Evolutionary conservation across 2,888 invertebrate species (phyloP), one percentile per base, ranked within the genome.

Genomic region (Megamerina dolium): DNA sequence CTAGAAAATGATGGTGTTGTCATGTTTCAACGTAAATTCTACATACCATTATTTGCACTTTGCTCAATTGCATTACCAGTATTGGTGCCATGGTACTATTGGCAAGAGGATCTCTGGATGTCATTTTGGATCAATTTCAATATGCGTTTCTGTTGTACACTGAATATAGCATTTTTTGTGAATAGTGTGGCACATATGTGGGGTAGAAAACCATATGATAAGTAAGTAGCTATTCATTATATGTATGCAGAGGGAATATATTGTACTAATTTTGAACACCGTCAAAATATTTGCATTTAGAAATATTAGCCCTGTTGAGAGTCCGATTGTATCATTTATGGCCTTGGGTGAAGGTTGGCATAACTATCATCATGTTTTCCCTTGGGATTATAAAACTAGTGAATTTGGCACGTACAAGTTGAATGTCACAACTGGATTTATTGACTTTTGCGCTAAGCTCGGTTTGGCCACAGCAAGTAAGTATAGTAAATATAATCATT

Each of bases 101-200:
- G 94, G 93, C 74, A 81, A 31, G 95, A 96, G 70, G 75, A 77
- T 2, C 64, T 87, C 10, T 77, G 82, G 73, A 81, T 79, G 54
- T 84, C 90, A 4, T 92, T 90, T 72, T 85, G 87, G 75, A 78
- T 93, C 8, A 84, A 86, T 60, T 89, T 87, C 63, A 82, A 89
- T 49, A 77, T 83, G 54, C 79, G 95, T 37, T 95, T 93, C 73
- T 83, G 83, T 41, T 75, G 83, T 51, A 87, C 87, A 0, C 77
- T 96, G 8, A 91, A 96, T 72, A 85, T 89, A 53, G 95, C 95
- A 2, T 96, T 87, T 78, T 81, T 86, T 58, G 93, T 95, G n/a
- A 95, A 95, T 70, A 92, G 91, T 65, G 85, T 88, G 10, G 94
- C 95, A 0, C 95, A 95, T 66, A 80, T 90, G 76, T 93, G 86